phyloP scores from a whole-genome alignment of 2,113 vertebrate genomes.

The Mus spicilegus region DNA sequence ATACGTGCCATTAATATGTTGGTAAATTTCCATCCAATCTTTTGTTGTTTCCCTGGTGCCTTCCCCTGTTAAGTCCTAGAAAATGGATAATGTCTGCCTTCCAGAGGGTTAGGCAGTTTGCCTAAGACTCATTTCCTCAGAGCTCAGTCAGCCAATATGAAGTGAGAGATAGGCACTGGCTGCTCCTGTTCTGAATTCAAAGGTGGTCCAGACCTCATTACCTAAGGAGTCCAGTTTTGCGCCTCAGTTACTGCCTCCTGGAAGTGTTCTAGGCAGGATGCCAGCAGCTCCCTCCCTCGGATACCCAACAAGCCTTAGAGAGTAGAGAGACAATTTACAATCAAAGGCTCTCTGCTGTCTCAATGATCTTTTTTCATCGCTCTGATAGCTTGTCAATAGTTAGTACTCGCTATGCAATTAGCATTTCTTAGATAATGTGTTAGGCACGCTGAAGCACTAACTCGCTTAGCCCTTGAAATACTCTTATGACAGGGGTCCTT shows the following conservation, averaged over 20 bases:
- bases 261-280: background rate
- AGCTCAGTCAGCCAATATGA: background rate
- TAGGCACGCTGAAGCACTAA: background rate
- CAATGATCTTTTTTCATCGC: background rate
- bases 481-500: background rate
- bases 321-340: background rate
- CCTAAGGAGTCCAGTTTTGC: background rate
- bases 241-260: background rate
- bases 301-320: background rate
- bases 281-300: background rate
- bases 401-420: background rate
- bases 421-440: background rate
- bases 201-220: background rate
- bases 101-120: background rate
- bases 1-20: background rate
- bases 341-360: background rate
- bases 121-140: background rate
- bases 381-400: constrained; percentile 21
- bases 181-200: background rate
- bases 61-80: background rate
- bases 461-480: background rate
- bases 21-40: background rate
- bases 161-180: no score
- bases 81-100: background rate
- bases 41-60: background rate